Base-by-base conservation (phyloP, 37 sponge, comb jelly and placozoan genomes). In the Lycopodina hypogea region DNA sequence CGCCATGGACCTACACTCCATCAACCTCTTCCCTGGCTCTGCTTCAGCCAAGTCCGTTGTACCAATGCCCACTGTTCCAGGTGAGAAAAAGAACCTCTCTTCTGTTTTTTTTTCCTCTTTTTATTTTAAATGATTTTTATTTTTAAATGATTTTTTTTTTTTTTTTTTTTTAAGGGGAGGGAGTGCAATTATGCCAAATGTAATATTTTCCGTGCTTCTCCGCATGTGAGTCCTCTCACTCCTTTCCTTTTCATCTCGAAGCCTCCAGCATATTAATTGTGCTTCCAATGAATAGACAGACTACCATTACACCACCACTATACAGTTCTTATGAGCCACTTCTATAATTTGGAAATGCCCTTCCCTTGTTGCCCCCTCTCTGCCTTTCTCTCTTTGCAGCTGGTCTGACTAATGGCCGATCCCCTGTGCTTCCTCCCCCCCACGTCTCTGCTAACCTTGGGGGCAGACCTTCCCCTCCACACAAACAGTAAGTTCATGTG, bases 321-420 rank as follows among this genome's bases (percentile, higher is more conserved):
- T n/a, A n/a, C n/a, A n/a, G n/a, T n/a, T n/a, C n/a, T n/a, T n/a
- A n/a, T n/a, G n/a, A n/a, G n/a, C n/a, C n/a, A n/a, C n/a, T n/a
- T n/a, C n/a, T n/a, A n/a, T n/a, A n/a, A n/a, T n/a, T n/a, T n/a
- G n/a, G n/a, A n/a, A n/a, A n/a, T n/a, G n/a, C n/a, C 14, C 29
- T 60, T 60, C 8, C 28, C 9, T 45, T 9, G 8, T 9, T 45
- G 4, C 48, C 9, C 48, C 48, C 48, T 45, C 8, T 45, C 48
- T 45, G 12, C 2, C 24, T 50, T 26, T 67, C 14, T 22, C 40
- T n/a, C 18, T 37, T 70, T 56, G 41, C 69, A 67, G 83, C 60
- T 21, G 64, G 45, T 68, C 57, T 84, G 23, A 58, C 78, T 0
- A 84, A 77, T 84, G 84, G 84, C 71, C 68, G 84, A 42, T 72